These are phyloP conservation scores for Crypturellus undulatus DNA, from an alignment of 2,113 vertebrate genomes.

Conservation along the genomic window DNA sequence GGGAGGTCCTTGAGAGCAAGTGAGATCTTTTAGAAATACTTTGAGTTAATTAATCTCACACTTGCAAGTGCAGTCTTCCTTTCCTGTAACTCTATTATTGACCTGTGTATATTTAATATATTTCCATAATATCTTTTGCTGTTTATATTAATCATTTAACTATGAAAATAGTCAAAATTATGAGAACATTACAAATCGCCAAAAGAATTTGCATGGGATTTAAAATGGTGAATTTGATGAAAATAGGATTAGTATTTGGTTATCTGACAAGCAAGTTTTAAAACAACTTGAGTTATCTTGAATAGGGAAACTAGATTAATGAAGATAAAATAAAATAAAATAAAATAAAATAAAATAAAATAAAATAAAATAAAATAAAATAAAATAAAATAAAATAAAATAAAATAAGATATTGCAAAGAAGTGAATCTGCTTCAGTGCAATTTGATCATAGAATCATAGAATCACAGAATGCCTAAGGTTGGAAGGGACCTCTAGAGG, in stretches of 20 bases:
- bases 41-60: not conserved
- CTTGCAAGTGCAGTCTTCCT: accelerated
- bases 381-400: not conserved
- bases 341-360: not conserved
- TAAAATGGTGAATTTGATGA: not conserved
- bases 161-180: not conserved
- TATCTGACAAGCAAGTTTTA: not conserved
- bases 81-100: not conserved
- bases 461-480: too few relatives aligned
- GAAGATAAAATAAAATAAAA: not conserved
- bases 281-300: not conserved
- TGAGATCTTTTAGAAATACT: not conserved
- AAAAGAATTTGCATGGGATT: not conserved
- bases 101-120: not conserved
- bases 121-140: not conserved
- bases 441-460: too few relatives aligned
- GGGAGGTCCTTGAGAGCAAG: not conserved
- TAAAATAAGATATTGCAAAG: not conserved
- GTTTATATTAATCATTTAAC: not conserved
- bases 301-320: not conserved
- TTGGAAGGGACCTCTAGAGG: too few relatives aligned
- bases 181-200: not conserved
- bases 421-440: not conserved
- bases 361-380: not conserved
- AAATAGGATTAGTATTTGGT: not conserved